phyloP scores from a whole-genome alignment of 2,888 invertebrate species.

The Petrolisthes manimaculis region DNA sequence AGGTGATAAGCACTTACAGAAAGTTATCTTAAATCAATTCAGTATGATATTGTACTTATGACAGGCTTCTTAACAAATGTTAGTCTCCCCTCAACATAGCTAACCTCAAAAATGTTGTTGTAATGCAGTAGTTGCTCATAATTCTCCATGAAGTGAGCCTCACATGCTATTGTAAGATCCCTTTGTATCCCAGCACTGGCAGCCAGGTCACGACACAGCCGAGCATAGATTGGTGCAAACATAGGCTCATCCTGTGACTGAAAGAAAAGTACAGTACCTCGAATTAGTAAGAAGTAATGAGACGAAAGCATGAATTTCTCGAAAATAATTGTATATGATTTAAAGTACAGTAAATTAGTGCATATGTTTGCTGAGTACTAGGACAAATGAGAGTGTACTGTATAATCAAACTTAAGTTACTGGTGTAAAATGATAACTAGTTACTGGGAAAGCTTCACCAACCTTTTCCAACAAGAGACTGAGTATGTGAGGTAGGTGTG shows the following conservation, averaged over 20 bases:
- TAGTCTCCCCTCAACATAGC: not conserved
- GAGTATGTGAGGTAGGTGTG: slow-evolving; percentile 45
- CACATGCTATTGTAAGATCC: slow-evolving; percentile 46
- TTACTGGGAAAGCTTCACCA: not conserved
- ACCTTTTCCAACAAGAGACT: slow-evolving; percentile 58
- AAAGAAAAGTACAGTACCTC: not conserved
- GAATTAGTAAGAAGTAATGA: too few relatives aligned
- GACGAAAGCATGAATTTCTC: too few relatives aligned
- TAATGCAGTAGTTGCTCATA: slow-evolving; percentile 52
- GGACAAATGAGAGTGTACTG: too few relatives aligned
- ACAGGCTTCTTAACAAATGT: not conserved
- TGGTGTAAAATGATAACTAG: not conserved
- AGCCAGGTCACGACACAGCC: slow-evolving; percentile 48
- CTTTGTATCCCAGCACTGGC: slow-evolving; percentile 42
- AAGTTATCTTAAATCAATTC: not conserved
- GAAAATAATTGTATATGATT: too few relatives aligned
- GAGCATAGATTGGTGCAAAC: slow-evolving; percentile 59
- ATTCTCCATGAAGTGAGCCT: slow-evolving; percentile 55
- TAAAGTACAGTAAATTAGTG: too few relatives aligned
- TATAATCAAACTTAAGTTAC: not conserved
- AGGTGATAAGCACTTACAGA: not conserved
- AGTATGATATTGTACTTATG: not conserved
- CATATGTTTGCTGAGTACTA: not conserved
- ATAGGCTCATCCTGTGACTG: slow-evolving; percentile 63
- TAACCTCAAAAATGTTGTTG: slow-evolving; percentile 47